Conservation (phyloP, 2,797 vertebrate species). For the Melanotaenia nigrans region DNA sequence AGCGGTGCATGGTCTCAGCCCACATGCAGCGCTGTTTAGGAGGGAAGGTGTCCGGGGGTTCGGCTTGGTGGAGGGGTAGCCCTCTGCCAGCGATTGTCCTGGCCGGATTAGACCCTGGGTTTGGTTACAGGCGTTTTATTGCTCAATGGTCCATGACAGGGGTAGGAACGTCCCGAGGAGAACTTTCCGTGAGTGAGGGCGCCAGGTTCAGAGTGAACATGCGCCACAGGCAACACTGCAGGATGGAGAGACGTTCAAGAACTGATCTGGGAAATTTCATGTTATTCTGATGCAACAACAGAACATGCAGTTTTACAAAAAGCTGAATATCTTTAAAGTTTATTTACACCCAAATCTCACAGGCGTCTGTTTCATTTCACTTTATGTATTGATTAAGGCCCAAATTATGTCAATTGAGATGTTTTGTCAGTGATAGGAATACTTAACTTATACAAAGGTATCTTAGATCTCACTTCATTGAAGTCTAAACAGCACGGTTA, state of each 20-base stretch:
- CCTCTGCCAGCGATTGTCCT: slow-evolving; percentile 71
- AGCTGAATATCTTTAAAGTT: neutral
- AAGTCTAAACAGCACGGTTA: too few species aligned
- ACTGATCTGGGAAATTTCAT: neutral
- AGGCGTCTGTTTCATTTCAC: too few species aligned
- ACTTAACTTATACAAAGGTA: too few species aligned
- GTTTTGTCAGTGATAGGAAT: too few species aligned
- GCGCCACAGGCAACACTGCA: slow-evolving; percentile 12
- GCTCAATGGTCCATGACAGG: slow-evolving; percentile 57
- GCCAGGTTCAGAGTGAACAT: slow-evolving; percentile 64
- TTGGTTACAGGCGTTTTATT: slow-evolving; percentile 78
- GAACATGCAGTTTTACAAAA: neutral
- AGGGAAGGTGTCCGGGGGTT: slow-evolving; percentile 49
- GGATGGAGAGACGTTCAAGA: neutral
- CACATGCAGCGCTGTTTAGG: slow-evolving; percentile 7
- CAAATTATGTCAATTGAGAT: too few species aligned
- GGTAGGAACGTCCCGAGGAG: slow-evolving; percentile 50
- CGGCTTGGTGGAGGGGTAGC: slow-evolving; percentile 39
- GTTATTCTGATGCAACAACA: neutral
- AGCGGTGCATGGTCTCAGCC: slow-evolving; percentile 34
- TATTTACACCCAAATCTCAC: too few species aligned
- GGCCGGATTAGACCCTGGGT: slow-evolving; percentile 74
- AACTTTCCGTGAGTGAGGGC: slow-evolving; percentile 65
- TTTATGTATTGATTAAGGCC: too few species aligned
- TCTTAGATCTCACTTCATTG: too few species aligned